Base-by-base conservation (phyloP, 2,888 invertebrate species). In the Phorcus lineatus region DNA sequence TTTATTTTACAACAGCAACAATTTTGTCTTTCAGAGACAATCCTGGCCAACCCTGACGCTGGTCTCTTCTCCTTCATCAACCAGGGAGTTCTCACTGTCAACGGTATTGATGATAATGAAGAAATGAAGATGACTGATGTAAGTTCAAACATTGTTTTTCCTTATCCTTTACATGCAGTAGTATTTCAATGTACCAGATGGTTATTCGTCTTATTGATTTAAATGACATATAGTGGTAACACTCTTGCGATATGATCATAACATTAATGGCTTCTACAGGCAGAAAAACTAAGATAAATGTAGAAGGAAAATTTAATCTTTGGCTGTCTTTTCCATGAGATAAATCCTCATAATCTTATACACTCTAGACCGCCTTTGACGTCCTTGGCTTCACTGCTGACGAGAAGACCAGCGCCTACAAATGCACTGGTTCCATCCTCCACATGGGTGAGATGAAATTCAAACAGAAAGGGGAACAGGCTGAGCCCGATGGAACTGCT, bases 391-490 rank as follows among this genome's bases (percentile, higher is more conserved):
- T 99, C 96, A 96, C 97, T 91, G 96, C 96, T 0, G 91, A 92
- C 31, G 99, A 99, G 94, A 99, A 99, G 95, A 95, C 96, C 94
- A 95, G 99, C 94, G 96, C 99, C 91, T 99, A 98, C 96, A 98
- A 96, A 94, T 97, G 99, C 94, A 98, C 98, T 90, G 98, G 98
- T 92, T 95, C 98, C 93, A 99, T 99, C 93, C 98, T 99, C 97
- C 99, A 99, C 94, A 98, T 99, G 97, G 99, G 99, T 95, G 96
- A 97, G 94, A 97, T 99, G 98, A 99, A 99, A 95, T 99, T 99
- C 97, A 99, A 99, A 95, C 99, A 99, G 95, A 97, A 99, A 93
- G 99, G 99, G 95, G 99, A 99, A 95, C 99, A 99, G 88, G 93
- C 93, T 40, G 93, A 93, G 83, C 91, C 92, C 40, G 93, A 93